phyloP scores from a whole-genome alignment of 2,113 vertebrate species.

The Salvator merianae region DNA sequence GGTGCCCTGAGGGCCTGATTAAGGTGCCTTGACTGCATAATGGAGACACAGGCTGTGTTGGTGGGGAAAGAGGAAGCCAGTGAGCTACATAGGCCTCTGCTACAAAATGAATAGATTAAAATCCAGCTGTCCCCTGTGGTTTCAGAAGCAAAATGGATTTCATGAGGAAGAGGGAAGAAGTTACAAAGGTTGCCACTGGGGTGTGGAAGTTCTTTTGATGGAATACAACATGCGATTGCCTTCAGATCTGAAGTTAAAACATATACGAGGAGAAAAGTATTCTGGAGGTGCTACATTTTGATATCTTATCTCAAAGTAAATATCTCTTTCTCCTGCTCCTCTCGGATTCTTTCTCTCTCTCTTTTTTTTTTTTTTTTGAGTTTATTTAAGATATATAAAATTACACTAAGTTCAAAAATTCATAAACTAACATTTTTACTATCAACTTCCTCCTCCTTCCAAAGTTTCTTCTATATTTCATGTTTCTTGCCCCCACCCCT shows the following conservation, averaged over 20 bases:
- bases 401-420: no score
- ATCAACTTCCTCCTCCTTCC: no score
- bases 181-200: neutral
- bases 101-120: neutral
- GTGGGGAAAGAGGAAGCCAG: neutral
- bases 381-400: no score
- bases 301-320: neutral
- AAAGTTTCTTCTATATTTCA: no score
- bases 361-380: no score
- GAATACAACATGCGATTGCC: neutral
- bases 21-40: no score
- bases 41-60: neutral
- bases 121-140: neutral
- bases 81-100: neutral
- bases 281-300: neutral
- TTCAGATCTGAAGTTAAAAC: conserved; percentile 1
- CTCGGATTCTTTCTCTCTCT: no score
- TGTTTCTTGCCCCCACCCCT: no score
- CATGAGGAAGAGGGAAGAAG: neutral
- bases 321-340: neutral
- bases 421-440: no score
- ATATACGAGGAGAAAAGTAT: neutral
- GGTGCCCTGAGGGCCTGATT: no score
- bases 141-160: neutral
- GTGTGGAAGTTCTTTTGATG: neutral